Percentiles rank a stretch among this genome's conserved stretches.
Conservation (phyloP, 2,797 vertebrate genomes). For the Podarcis siculus region DNA sequence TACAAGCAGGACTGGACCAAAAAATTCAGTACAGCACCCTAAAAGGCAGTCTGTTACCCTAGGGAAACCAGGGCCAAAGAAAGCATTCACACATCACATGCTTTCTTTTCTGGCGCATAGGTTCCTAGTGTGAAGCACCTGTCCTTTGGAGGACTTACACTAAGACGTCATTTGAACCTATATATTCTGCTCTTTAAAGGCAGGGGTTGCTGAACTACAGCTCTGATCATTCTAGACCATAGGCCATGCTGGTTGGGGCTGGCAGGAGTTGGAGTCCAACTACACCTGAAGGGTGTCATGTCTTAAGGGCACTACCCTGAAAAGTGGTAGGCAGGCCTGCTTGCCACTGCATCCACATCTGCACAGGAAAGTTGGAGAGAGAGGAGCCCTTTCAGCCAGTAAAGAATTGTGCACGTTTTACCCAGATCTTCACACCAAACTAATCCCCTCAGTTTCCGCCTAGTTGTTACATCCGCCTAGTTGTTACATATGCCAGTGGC, state of each 20-base stretch:
- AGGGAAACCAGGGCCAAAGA: too few species aligned
- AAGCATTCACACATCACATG: background rate
- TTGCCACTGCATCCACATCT: background rate
- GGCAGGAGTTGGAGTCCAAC: too few species aligned
- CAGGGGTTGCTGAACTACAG: too few species aligned
- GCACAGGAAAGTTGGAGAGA: background rate
- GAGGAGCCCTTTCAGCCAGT: background rate
- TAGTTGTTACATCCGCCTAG: background rate
- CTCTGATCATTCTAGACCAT: too few species aligned
- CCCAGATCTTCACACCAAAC: too few species aligned
- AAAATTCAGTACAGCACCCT: background rate
- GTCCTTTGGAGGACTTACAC: background rate
- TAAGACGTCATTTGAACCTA: too few species aligned
- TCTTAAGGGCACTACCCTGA: background rate
- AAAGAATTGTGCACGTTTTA: background rate
- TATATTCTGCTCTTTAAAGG: too few species aligned
- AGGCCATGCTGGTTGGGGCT: too few species aligned
- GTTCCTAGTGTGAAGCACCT: background rate
- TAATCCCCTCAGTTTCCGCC: background rate
- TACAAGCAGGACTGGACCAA: background rate
- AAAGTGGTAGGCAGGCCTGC: background rate
- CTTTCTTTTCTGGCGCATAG: background rate
- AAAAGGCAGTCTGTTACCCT: background rate
- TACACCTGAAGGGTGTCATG: too few species aligned
- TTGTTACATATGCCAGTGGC: background rate